phyloP scores from a whole-genome alignment of 2,797 vertebrate species.

The Numenius phaeopus region DNA sequence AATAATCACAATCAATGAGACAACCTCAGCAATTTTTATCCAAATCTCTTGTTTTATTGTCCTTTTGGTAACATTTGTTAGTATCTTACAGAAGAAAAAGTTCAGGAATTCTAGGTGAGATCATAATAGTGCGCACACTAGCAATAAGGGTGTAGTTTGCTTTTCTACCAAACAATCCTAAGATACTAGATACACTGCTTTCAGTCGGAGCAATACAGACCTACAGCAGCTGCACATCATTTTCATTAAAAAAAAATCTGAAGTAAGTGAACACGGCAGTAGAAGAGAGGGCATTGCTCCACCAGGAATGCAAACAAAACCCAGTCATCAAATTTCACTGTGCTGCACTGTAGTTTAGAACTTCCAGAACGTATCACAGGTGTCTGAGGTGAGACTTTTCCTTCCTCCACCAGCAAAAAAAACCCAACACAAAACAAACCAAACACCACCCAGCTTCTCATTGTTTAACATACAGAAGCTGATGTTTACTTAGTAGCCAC shows the following conservation, averaged over 20 bases:
- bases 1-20: background rate
- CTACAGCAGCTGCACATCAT: background rate
- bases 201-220: background rate
- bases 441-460: background rate
- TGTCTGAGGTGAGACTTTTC: background rate
- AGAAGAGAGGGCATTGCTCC: background rate
- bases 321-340: slow-evolving; percentile 1
- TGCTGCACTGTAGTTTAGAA: background rate
- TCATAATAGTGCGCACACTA: background rate
- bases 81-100: background rate
- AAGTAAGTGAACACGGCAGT: background rate
- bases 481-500: background rate
- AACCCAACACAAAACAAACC: background rate
- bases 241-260: background rate
- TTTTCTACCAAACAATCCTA: background rate
- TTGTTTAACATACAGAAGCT: background rate
- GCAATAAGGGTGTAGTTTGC: background rate
- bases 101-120: background rate
- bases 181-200: background rate
- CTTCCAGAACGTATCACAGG: background rate
- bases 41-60: background rate
- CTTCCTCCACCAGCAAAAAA: background rate
- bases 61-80: background rate
- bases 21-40: background rate
- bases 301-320: background rate